These are phyloP conservation scores for Coreoperca whiteheadi DNA, from an alignment of 2,113 vertebrate genomes.

Conservation along the genomic window DNA sequence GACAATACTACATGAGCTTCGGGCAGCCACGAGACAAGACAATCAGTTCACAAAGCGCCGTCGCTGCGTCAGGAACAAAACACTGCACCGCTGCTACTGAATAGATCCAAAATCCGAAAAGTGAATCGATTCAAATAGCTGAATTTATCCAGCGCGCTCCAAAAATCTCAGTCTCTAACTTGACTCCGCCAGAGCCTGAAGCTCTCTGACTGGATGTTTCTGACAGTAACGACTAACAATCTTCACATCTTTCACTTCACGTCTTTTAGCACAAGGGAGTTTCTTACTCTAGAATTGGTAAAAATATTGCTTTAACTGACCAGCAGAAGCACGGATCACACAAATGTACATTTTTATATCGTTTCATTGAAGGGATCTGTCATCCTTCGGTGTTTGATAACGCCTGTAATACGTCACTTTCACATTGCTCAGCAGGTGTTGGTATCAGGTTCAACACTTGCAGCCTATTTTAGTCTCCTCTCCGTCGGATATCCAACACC, in stretches of 20 bases:
- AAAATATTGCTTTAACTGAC: background rate
- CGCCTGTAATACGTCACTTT: conserved; percentile 6
- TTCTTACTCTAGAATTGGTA: background rate
- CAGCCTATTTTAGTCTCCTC: conserved; percentile 11
- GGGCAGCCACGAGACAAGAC: background rate
- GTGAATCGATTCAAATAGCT: background rate
- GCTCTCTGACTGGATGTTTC: background rate
- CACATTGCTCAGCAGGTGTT: conserved; percentile 9
- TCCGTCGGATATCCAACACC: conserved; percentile 36
- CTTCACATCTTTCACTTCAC: too few relatives aligned
- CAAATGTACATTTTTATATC: background rate
- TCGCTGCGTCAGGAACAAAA: background rate
- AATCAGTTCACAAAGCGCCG: background rate
- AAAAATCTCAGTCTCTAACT: background rate
- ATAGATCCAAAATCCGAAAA: background rate
- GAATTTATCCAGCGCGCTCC: background rate
- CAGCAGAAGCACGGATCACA: background rate
- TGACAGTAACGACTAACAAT: background rate
- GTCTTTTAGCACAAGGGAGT: too few relatives aligned
- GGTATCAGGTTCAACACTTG: conserved; percentile 36
- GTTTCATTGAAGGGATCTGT: background rate
- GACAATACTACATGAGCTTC: background rate
- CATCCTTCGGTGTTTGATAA: background rate
- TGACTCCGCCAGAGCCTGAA: background rate
- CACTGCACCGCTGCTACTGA: background rate